A percentile compares a stretch with the other conserved stretches of the same genome.
Evolutionary conservation across 2,888 invertebrate species (phyloP).

Genomic region (Scaptomyza polygonia): DNA sequence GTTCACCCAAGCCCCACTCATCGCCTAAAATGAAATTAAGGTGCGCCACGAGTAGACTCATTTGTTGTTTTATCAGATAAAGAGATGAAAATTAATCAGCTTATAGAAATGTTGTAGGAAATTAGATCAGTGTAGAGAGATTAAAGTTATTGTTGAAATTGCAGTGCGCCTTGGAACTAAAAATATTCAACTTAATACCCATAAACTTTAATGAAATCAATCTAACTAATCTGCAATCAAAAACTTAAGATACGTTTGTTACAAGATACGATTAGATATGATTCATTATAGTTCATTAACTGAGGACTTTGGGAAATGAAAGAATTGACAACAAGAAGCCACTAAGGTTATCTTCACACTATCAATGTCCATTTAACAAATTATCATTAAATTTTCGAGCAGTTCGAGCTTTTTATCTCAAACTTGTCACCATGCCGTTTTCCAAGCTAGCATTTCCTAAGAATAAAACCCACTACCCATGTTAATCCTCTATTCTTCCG

Average conservation of each 20-base stretch:
- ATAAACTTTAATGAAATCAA: too few relatives aligned
- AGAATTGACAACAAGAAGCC: too few relatives aligned
- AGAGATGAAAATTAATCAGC: constrained; percentile 40
- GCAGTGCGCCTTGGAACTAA: too few relatives aligned
- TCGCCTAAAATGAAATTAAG: constrained; percentile 97
- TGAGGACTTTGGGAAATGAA: too few relatives aligned
- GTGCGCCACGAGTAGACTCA: constrained; percentile 84
- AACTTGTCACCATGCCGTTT: background rate
- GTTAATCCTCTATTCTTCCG: background rate
- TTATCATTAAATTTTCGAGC: background rate
- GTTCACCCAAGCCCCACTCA: constrained; percentile 89
- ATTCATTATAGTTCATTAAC: too few relatives aligned
- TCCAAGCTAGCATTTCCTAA: constrained; percentile 15
- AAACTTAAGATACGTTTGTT: too few relatives aligned
- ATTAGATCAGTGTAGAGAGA: background rate
- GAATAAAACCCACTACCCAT: background rate
- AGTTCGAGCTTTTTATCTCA: constrained; percentile 12
- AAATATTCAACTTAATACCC: too few relatives aligned
- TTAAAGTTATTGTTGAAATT: background rate
- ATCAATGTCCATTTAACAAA: background rate
- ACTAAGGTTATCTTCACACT: background rate
- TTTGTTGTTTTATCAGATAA: background rate
- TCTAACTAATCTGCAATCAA: too few relatives aligned
- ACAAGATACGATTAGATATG: too few relatives aligned
- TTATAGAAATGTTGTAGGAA: constrained; percentile 20